phyloP scores from a whole-genome alignment of 1,140 invertebrate species.

The Hydropsyche tenuis region DNA sequence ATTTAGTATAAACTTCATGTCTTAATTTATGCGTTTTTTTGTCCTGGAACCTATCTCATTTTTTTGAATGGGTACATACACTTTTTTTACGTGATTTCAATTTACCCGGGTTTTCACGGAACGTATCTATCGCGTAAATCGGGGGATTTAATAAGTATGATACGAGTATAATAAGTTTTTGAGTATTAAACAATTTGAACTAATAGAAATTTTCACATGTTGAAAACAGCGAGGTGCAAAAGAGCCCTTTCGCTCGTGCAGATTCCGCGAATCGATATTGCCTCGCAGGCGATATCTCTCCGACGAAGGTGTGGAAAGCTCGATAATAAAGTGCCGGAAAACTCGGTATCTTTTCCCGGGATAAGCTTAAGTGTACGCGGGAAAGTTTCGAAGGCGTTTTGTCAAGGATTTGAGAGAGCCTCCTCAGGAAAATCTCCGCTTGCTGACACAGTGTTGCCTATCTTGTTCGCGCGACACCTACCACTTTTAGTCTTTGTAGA shows the following conservation, averaged over 20 bases:
- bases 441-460: conserved; percentile 9
- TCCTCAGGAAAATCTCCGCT: conserved; percentile 9
- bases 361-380: conserved; percentile 20
- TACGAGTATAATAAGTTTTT: too few relatives aligned
- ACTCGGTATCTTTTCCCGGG: conserved; percentile 26
- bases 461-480: not conserved
- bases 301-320: conserved; percentile 11
- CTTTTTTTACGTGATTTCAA: too few relatives aligned
- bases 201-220: too few relatives aligned
- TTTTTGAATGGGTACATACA: too few relatives aligned
- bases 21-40: too few relatives aligned
- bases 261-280: not conserved
- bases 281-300: not conserved
- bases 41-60: too few relatives aligned
- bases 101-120: too few relatives aligned
- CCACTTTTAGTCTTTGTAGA: not conserved
- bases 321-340: conserved; percentile 26
- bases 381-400: conserved; percentile 27
- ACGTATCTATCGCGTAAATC: too few relatives aligned
- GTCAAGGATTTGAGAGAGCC: conserved; percentile 13
- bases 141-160: too few relatives aligned
- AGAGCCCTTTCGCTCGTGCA: too few relatives aligned
- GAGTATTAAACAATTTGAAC: too few relatives aligned
- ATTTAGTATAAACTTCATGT: too few relatives aligned
- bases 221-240: not conserved